Conservation (phyloP, 2,113 vertebrate genomes). For the Perca flavescens region DNA sequence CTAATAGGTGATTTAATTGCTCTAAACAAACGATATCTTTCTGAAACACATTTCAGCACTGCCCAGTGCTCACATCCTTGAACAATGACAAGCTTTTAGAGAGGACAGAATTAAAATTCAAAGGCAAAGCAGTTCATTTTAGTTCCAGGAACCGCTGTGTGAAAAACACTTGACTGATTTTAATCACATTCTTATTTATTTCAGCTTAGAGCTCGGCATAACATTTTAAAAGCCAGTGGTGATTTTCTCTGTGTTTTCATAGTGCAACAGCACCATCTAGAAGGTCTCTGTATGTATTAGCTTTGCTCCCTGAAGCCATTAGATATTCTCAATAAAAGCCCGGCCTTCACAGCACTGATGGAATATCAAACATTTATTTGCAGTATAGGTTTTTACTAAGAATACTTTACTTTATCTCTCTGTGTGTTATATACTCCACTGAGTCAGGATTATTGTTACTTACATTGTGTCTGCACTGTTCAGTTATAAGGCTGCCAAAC, state of each 20-base stretch:
- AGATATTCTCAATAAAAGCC: slow-evolving; percentile 38
- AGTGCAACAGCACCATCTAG: slow-evolving; percentile 77
- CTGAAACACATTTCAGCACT: slow-evolving; percentile 78
- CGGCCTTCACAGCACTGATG: slow-evolving; percentile 31
- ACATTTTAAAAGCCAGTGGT: slow-evolving; percentile 51
- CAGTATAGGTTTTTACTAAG: slow-evolving; percentile 53
- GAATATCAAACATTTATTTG: slow-evolving; percentile 63
- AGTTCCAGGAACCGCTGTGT: slow-evolving; percentile 73
- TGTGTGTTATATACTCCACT: slow-evolving; percentile 43
- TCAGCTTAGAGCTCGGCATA: slow-evolving; percentile 66
- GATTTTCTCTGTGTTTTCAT: slow-evolving; percentile 19
- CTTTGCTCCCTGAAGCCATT: slow-evolving; percentile 14
- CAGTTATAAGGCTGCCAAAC: slow-evolving; percentile 16
- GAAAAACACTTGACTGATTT: slow-evolving; percentile 82
- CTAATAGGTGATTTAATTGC: slow-evolving; percentile 80
- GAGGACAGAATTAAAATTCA: slow-evolving; percentile 81
- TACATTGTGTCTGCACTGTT: slow-evolving; percentile 44
- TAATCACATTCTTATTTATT: slow-evolving; percentile 83
- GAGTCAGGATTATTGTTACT: slow-evolving; percentile 49
- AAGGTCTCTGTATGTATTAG: slow-evolving; percentile 17
- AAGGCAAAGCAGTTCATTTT: slow-evolving; percentile 74
- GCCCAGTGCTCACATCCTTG: slow-evolving; percentile 74
- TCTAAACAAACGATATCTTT: slow-evolving; percentile 77
- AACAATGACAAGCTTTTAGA: slow-evolving; percentile 78
- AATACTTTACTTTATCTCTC: slow-evolving; percentile 56